Conservation (phyloP, 2,797 vertebrate genomes). For the Eospalax fontanierii region DNA sequence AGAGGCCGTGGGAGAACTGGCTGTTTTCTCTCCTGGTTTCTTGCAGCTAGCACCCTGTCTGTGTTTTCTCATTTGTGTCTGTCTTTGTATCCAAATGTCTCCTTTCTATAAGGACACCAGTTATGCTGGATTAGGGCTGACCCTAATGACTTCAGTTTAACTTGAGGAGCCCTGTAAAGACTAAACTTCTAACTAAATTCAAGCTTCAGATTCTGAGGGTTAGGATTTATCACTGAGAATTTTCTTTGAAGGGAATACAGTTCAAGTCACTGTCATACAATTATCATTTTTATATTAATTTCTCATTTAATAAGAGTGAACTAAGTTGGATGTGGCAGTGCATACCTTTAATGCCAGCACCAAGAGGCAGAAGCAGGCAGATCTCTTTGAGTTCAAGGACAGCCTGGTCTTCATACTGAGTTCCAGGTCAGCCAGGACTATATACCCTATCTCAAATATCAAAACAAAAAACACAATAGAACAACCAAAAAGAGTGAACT, state of each 20-base stretch:
- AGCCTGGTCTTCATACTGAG: background rate
- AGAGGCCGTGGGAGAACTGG: background rate
- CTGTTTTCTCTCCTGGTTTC: background rate
- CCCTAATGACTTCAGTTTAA: slow-evolving; percentile 3
- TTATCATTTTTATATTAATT: slow-evolving; percentile 57
- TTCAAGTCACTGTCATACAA: background rate
- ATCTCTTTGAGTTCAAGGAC: background rate
- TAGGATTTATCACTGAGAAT: background rate
- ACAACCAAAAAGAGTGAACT: background rate
- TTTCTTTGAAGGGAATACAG: background rate
- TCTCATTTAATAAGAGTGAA: slow-evolving; percentile 45
- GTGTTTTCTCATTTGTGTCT: background rate
- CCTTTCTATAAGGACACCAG: background rate
- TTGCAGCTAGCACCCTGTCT: background rate
- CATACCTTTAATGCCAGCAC: background rate
- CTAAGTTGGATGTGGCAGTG: background rate
- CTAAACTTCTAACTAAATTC: background rate
- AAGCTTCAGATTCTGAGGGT: background rate
- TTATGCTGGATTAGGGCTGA: background rate
- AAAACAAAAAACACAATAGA: background rate
- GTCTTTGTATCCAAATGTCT: background rate
- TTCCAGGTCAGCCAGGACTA: background rate
- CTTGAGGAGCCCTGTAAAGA: background rate
- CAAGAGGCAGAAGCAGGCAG: background rate
- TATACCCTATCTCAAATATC: background rate